These are phyloP conservation scores for Lomographa bimaculata DNA, from an alignment of 2,888 invertebrate genomes.

Conservation along the genomic window DNA sequence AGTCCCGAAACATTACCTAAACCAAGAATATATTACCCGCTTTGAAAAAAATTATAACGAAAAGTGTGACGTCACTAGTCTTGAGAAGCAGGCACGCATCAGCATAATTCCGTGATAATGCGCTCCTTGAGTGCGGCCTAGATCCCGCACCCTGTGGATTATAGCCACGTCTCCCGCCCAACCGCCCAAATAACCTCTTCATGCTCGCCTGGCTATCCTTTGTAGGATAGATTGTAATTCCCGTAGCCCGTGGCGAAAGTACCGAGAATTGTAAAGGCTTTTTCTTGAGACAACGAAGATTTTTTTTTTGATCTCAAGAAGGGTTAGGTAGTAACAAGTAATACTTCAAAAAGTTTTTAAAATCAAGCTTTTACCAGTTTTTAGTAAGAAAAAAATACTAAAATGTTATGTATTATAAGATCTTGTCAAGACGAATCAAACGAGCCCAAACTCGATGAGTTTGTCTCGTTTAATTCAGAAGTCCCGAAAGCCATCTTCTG, in stretches of 20 bases:
- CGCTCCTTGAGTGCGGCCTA: slow-evolving; percentile 67
- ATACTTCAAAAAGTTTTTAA: too few species aligned
- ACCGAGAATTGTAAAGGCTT: slow-evolving; percentile 27
- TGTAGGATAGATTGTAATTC: slow-evolving; percentile 50
- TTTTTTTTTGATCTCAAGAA: slow-evolving; percentile 12
- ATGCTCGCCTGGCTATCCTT: slow-evolving; percentile 53
- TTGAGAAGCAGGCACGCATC: slow-evolving; percentile 62
- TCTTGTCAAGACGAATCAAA: too few species aligned
- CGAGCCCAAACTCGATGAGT: too few species aligned
- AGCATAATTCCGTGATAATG: slow-evolving; percentile 79
- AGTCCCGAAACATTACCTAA: too few species aligned
- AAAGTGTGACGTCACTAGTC: slow-evolving; percentile 55
- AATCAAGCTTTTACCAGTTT: too few species aligned
- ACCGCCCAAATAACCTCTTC: slow-evolving; percentile 68
- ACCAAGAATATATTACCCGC: too few species aligned
- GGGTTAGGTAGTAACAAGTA: too few species aligned
- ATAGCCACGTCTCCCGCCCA: slow-evolving; percentile 60
- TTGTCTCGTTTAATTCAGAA: too few species aligned
- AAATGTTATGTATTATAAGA: too few species aligned
- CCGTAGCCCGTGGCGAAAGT: slow-evolving; percentile 24
- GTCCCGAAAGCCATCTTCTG: too few species aligned
- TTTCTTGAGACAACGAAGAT: slow-evolving; percentile 13
- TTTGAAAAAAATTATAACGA: too few species aligned
- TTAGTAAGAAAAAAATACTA: too few species aligned
- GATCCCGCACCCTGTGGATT: slow-evolving; percentile 71